Conservation (phyloP, 2,113 vertebrate genomes). For the Pluvialis apricaria region DNA sequence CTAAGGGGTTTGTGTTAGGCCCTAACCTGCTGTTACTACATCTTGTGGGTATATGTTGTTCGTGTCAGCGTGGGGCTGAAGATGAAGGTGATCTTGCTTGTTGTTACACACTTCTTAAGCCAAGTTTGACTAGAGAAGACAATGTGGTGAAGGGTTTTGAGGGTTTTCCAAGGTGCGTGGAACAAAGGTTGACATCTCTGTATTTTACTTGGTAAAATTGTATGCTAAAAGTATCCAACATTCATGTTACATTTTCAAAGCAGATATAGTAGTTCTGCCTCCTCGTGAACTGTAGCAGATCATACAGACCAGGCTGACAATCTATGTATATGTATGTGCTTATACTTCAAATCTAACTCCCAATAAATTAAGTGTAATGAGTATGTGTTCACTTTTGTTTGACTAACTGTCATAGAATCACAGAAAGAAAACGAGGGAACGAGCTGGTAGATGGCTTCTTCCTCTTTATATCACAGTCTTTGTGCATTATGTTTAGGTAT, state of each 20-base stretch:
- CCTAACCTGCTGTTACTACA: neutral
- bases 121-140: neutral
- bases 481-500: neutral
- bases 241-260: neutral
- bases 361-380: neutral
- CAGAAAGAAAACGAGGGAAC: neutral
- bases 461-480: neutral
- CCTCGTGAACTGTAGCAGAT: neutral
- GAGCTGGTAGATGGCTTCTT: neutral
- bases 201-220: neutral
- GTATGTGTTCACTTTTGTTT: neutral
- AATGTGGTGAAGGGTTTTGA: neutral
- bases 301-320: neutral
- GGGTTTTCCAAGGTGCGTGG: neutral
- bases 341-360: neutral
- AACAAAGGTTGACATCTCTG: neutral
- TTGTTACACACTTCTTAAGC: neutral
- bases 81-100: neutral
- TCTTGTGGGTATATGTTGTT: neutral
- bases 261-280: neutral
- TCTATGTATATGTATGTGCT: neutral
- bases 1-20: neutral
- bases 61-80: fast-evolving
- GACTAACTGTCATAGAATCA: neutral
- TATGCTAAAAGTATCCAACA: neutral